These are phyloP conservation scores for Synanthedon tipuliformis DNA, from an alignment of 2,888 invertebrate species.

Conservation along the genomic window DNA sequence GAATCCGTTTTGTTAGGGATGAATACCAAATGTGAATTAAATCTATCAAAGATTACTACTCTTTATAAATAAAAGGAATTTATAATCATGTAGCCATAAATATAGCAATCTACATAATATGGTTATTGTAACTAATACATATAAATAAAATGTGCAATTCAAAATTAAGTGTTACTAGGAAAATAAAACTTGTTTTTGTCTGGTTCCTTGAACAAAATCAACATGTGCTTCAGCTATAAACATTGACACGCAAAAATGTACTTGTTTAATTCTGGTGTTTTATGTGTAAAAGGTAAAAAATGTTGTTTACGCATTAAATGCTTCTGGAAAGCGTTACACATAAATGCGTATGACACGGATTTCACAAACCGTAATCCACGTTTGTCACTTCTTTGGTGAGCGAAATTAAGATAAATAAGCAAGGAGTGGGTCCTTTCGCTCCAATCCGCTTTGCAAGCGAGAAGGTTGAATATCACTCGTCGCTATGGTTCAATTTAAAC, in stretches of 20 bases:
- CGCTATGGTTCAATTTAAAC: conserved; percentile 24
- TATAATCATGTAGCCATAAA: too few species aligned
- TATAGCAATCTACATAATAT: too few species aligned
- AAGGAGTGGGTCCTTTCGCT: conserved; percentile 60
- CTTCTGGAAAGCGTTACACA: conserved; percentile 19
- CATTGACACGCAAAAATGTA: neutral
- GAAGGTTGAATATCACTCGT: conserved; percentile 27
- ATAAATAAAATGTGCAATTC: neutral
- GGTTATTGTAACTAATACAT: neutral
- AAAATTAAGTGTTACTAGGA: neutral
- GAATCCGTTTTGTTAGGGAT: too few species aligned
- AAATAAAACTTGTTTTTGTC: neutral
- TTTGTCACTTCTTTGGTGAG: conserved; percentile 54
- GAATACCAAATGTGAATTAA: too few species aligned
- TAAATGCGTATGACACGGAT: conserved; percentile 30
- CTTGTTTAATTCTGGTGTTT: neutral
- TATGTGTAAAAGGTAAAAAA: neutral
- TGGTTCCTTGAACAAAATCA: neutral
- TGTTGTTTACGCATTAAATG: conserved; percentile 11
- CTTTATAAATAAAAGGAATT: too few species aligned
- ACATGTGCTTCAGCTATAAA: neutral
- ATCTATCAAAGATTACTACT: too few species aligned
- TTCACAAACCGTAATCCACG: conserved; percentile 43
- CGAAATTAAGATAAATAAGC: conserved; percentile 65
- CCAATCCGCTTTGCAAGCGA: conserved; percentile 20